Conservation (phyloP, 1,140 invertebrate genomes). For the Drosophila nannoptera region DNA sequence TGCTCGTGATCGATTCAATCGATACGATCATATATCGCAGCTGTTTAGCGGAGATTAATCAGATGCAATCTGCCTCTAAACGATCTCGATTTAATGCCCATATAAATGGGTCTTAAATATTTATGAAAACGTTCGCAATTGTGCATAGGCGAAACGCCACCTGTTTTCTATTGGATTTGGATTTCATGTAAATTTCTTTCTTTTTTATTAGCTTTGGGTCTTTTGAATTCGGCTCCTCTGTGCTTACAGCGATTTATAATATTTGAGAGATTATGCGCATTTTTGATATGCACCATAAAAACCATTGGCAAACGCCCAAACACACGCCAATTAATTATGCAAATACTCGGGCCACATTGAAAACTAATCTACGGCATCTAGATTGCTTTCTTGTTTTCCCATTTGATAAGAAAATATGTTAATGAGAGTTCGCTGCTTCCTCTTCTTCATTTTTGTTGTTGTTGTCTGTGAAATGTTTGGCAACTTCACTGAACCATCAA, state of each 20-base stretch:
- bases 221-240: constrained; percentile 33
- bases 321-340: constrained; percentile 69
- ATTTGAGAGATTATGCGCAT: constrained; percentile 72
- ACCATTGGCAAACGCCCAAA: constrained; percentile 41
- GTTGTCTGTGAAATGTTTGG: not conserved
- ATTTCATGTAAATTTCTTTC: constrained; percentile 36
- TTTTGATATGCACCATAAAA: constrained; percentile 75
- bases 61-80: not conserved
- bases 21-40: constrained; percentile 10
- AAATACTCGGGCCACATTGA: constrained; percentile 51
- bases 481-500: too few species aligned
- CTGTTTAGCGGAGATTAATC: constrained; percentile 10
- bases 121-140: constrained; percentile 9
- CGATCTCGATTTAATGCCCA: constrained; percentile 7
- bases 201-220: not conserved
- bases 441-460: too few species aligned
- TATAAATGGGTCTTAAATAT: constrained; percentile 22
- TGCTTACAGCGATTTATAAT: constrained; percentile 73
- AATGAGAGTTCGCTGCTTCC: constrained; percentile 22
- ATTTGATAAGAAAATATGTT: constrained; percentile 48
- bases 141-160: constrained; percentile 48
- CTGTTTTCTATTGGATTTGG: constrained; percentile 41
- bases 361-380: constrained; percentile 62
- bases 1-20: not conserved
- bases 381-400: constrained; percentile 15